Conservation (phyloP, 1,140 invertebrate genomes). For the Micrasema minimum region DNA sequence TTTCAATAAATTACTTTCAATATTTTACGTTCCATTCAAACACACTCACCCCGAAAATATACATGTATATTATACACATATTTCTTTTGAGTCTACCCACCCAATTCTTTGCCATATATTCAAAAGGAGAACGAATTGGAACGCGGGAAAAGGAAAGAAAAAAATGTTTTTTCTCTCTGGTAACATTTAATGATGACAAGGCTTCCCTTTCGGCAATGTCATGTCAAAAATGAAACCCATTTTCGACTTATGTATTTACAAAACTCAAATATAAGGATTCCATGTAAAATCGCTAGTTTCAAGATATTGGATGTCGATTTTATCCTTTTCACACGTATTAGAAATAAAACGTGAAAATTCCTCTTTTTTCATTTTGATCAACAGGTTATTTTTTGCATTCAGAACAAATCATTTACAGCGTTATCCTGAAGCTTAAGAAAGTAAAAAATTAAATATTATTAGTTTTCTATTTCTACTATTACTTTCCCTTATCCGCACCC, state of each 20-base stretch:
- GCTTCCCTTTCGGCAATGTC: background rate
- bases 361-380: too few species aligned
- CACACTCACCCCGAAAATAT: background rate
- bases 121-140: background rate
- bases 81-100: too few species aligned
- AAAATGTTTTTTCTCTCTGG: background rate
- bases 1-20: background rate
- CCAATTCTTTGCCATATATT: too few species aligned
- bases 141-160: background rate
- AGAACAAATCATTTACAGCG: too few species aligned
- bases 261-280: background rate
- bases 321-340: too few species aligned
- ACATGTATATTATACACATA: background rate
- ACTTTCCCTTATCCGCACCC: too few species aligned
- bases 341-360: too few species aligned
- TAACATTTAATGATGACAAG: slow-evolving; percentile 13
- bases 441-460: too few species aligned
- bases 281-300: background rate
- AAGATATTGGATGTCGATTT: too few species aligned
- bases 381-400: too few species aligned
- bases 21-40: background rate
- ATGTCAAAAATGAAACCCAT: background rate
- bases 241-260: background rate
- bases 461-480: too few species aligned
- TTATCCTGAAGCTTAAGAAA: too few species aligned